These are phyloP conservation scores for Pollenia angustigena DNA, from an alignment of 2,888 invertebrate species.

Conservation along the genomic window DNA sequence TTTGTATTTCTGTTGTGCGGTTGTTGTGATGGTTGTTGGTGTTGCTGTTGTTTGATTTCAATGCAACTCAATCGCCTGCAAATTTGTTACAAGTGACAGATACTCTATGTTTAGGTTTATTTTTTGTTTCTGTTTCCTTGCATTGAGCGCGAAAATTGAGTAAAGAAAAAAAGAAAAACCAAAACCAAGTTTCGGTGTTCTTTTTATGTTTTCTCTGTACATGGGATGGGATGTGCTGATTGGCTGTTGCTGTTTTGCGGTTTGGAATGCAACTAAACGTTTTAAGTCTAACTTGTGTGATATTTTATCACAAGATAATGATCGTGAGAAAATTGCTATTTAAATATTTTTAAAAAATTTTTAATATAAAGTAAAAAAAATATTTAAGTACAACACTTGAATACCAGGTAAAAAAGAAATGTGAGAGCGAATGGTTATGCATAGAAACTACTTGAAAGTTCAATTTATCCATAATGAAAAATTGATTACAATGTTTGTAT, in stretches of 20 bases:
- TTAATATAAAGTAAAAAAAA: slow-evolving; percentile 57
- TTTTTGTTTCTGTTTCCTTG: slow-evolving; percentile 8
- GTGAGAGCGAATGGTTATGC: slow-evolving; percentile 23
- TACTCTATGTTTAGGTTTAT: slow-evolving; percentile 71
- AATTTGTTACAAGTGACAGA: slow-evolving; percentile 76
- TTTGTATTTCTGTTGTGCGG: slow-evolving; percentile 65
- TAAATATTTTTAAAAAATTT: slow-evolving; percentile 66
- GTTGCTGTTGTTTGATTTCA: slow-evolving; percentile 58
- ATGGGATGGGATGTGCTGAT: slow-evolving; percentile 61
- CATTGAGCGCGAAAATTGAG: slow-evolving; percentile 13
- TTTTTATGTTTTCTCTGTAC: slow-evolving; percentile 64
- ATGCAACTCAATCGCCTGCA: slow-evolving; percentile 73
- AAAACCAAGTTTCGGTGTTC: slow-evolving; percentile 67
- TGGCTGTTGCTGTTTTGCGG: slow-evolving; percentile 57
- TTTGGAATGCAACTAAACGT: slow-evolving; percentile 68
- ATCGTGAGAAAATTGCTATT: slow-evolving; percentile 73
- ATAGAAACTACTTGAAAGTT: slow-evolving; percentile 10
- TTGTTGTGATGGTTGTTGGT: slow-evolving; percentile 44
- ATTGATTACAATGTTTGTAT: neutral
- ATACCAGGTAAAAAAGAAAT: slow-evolving; percentile 40
- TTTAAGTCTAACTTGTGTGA: slow-evolving; percentile 63
- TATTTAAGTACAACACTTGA: neutral
- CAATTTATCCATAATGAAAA: slow-evolving; percentile 20
- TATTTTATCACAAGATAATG: slow-evolving; percentile 73
- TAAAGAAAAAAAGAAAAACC: slow-evolving; percentile 37